These are phyloP conservation scores for Yponomeuta malinellus DNA, from an alignment of 2,888 invertebrate genomes.

Conservation along the genomic window DNA sequence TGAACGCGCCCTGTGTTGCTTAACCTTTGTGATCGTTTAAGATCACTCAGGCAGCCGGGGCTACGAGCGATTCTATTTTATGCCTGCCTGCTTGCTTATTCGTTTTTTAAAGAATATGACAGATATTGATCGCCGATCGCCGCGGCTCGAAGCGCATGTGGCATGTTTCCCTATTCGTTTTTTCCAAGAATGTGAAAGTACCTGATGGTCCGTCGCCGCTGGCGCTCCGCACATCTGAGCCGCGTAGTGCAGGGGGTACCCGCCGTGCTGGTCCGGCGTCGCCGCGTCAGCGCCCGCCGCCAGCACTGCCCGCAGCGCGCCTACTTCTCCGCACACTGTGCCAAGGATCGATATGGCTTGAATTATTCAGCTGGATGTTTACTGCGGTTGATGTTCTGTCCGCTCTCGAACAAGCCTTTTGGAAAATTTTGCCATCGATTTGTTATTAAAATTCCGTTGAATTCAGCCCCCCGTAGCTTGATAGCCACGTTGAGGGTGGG, in stretches of 20 bases:
- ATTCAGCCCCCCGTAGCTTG: no score
- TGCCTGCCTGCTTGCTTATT: no score
- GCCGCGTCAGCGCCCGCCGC: conserved; percentile 91
- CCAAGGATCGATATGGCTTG: background rate
- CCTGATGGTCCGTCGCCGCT: conserved; percentile 77
- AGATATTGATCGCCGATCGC: no score
- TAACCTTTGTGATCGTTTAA: no score
- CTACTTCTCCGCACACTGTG: conserved; percentile 94
- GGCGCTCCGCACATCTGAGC: conserved; percentile 96
- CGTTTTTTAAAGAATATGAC: no score
- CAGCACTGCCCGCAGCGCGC: conserved; percentile 89
- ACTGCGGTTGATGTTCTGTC: background rate
- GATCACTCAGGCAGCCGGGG: no score
- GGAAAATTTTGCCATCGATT: background rate
- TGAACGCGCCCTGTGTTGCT: no score
- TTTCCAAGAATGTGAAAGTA: background rate
- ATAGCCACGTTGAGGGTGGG: background rate
- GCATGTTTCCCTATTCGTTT: no score
- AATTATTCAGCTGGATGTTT: background rate
- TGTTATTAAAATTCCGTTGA: no score
- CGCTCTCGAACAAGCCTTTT: background rate
- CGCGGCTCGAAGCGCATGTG: no score
- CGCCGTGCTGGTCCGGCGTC: conserved; percentile 94
- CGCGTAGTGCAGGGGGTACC: conserved; percentile 97
- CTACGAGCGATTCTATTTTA: no score